Evolutionary conservation across 1,140 invertebrate genomes (phyloP).

Genomic region (Drosophila pallidifrons): DNA sequence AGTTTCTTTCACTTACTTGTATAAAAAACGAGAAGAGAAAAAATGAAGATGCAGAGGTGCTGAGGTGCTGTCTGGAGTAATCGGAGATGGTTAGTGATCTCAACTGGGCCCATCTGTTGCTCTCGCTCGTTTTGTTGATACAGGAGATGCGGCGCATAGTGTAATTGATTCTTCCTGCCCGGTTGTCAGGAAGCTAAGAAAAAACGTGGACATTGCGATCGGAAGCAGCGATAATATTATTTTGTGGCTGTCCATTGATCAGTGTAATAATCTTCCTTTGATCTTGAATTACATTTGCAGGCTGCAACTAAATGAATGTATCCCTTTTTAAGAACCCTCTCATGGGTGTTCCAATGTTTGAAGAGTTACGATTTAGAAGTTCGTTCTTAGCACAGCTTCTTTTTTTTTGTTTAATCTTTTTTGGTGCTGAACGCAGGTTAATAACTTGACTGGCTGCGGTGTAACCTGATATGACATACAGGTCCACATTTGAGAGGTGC

Average conservation of each 20-base stretch:
- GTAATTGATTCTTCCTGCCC: constrained; percentile 67
- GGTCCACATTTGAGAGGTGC: constrained; percentile 50
- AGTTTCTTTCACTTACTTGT: not conserved
- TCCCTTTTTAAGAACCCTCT: not conserved
- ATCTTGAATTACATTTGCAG: constrained; percentile 63
- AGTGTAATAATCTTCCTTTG: constrained; percentile 74
- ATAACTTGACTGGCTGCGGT: constrained; percentile 58
- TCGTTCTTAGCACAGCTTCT: constrained; percentile 21
- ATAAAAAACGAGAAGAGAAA: constrained; percentile 2
- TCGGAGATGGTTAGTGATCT: constrained; percentile 67
- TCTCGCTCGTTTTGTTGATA: constrained; percentile 38
- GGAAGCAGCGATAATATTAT: constrained; percentile 67
- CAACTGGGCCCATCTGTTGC: constrained; percentile 64
- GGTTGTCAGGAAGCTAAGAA: constrained; percentile 65
- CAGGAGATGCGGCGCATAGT: constrained; percentile 52
- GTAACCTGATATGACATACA: constrained; percentile 59
- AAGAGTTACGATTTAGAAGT: not conserved
- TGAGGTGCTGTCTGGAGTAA: constrained; percentile 66
- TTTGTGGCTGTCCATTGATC: constrained; percentile 62
- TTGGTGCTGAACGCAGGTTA: constrained; percentile 46
- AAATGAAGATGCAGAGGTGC: constrained; percentile 29
- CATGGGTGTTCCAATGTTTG: constrained; percentile 27
- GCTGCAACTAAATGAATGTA: not conserved
- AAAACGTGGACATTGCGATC: constrained; percentile 58
- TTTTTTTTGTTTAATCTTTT: not conserved